These are phyloP conservation scores for Zalophus californianus DNA, from an alignment of 2,797 vertebrate species.

Conservation along the genomic window DNA sequence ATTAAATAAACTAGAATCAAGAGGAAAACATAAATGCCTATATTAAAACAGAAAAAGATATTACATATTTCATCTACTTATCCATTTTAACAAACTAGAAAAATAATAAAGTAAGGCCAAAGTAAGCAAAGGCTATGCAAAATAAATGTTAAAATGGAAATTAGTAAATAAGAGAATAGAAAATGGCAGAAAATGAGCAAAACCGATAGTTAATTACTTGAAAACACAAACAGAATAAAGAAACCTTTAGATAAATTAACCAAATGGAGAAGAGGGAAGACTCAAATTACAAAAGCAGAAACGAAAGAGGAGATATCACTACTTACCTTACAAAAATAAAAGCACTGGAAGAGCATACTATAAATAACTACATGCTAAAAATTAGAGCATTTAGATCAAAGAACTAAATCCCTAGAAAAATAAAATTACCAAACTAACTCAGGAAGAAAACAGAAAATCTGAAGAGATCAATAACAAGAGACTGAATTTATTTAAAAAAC, in stretches of 20 bases:
- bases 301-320: not conserved
- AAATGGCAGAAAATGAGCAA: not conserved
- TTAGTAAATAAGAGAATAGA: not conserved
- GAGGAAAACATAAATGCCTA: not conserved
- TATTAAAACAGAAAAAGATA: not conserved
- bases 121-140: not conserved
- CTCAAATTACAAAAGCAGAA: not conserved
- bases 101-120: not conserved
- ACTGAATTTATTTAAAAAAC: not conserved
- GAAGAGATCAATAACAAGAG: not conserved
- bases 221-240: not conserved
- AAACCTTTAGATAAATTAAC: not conserved
- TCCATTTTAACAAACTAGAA: not conserved
- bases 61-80: not conserved
- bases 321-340: not conserved
- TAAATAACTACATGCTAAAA: not conserved
- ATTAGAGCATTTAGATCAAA: not conserved
- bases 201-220: not conserved
- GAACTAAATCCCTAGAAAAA: not conserved
- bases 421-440: not conserved
- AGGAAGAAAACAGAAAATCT: not conserved
- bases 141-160: not conserved
- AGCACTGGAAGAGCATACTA: not conserved
- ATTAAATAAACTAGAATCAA: not conserved
- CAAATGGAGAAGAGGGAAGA: not conserved